Evolutionary conservation across 2,113 vertebrate species (phyloP), one percentile per base, ranked within the genome.

Genomic region (Barnardius zonarius): DNA sequence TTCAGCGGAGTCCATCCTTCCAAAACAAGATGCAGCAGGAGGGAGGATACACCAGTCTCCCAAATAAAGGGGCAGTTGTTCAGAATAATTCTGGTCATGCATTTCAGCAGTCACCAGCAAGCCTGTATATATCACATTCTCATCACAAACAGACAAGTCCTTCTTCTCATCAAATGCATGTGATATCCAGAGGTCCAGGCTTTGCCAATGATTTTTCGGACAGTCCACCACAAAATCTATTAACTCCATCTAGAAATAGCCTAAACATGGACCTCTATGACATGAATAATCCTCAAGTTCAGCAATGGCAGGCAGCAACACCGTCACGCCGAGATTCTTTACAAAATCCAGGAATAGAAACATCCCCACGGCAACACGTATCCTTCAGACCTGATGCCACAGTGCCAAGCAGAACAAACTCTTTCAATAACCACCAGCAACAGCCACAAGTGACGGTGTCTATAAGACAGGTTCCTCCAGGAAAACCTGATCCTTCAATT

Each of bases 1-100:
- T 99, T 63, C 99, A 99, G 97, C 98, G 99, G 89, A 99, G 98
- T 84, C 98, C 99, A 17, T 99, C 99, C 91, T 99, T 99, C 97
- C 99, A 99, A 95, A 99, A 98, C 96, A 99, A 99, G 97, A 98
- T 99, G 92, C 97, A 98, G 9, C 98, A 98, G 52, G 98, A 99
- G 16, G 98, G 95, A 35, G 98, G 98, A 30, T 99, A 99, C 7
- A 95, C 98, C 16, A 98, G 69, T 96, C 98, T 99, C 88, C 98
- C 98, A 57, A 97, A 98, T 81, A 99, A 99, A 98, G 98, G 98
- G 11, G 92, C 95, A 5, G 98, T 98, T 73, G 98, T 96, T 82
- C 99, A 98, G 83, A 98, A 96, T 6, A 98, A 93, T 48, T 74
- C 98, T 13, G 97, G 98, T 35, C 99, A 99, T 30, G 93, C 98